These are phyloP conservation scores for Dasyprocta punctata DNA, from an alignment of 2,113 vertebrate genomes.

Conservation along the genomic window DNA sequence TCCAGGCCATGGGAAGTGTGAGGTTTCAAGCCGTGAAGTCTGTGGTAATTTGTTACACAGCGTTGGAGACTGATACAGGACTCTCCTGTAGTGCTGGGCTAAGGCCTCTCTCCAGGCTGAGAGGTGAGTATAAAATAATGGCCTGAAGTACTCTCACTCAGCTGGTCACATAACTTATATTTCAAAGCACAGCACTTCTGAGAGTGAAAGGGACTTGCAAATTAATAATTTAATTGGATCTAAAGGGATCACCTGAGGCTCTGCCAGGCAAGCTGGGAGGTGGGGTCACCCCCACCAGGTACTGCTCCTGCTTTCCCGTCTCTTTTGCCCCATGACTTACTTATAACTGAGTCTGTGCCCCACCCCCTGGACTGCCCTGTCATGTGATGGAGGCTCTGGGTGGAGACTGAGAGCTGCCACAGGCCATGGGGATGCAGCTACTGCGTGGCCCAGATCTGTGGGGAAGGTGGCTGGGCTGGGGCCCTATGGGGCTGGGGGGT, in stretches of 20 bases:
- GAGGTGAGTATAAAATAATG: background rate
- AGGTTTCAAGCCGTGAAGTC: background rate
- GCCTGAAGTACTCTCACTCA: background rate
- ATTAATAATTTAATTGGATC: background rate
- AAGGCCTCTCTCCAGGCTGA: background rate
- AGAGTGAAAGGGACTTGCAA: background rate
- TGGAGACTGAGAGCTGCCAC: background rate
- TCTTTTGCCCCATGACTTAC: background rate
- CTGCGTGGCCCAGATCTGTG: background rate
- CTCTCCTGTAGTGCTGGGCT: background rate
- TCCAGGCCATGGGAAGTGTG: background rate
- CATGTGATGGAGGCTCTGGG: background rate
- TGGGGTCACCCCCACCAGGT: background rate
- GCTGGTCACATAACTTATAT: background rate
- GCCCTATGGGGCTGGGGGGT: too few species aligned
- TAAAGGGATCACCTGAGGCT: background rate
- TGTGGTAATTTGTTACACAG: background rate
- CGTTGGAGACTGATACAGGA: background rate
- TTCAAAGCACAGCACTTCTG: background rate
- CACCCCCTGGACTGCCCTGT: background rate
- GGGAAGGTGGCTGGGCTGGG: too few species aligned
- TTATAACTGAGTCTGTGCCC: background rate
- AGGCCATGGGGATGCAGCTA: too few species aligned
- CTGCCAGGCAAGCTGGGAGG: background rate
- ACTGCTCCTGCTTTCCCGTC: background rate